Evolutionary conservation across 2,797 vertebrate species (phyloP).

Genomic region (Salarias fasciatus): DNA sequence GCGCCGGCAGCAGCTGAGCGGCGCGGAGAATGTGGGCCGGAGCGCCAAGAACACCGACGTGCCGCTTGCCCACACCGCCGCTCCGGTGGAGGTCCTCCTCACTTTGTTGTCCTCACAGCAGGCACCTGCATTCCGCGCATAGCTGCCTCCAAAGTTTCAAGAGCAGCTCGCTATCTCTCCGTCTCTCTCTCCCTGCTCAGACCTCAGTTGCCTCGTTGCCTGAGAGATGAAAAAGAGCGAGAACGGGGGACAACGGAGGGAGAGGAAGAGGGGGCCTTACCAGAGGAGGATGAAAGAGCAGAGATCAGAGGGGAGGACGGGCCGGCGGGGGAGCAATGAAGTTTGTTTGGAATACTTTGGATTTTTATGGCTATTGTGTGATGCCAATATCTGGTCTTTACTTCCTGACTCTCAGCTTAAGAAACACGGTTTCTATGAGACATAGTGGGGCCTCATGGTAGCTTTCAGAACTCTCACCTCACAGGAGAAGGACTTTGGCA

Average conservation of each 20-base stretch:
- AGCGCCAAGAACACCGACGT: conserved; percentile 25
- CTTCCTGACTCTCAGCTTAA: not conserved
- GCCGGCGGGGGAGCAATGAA: conserved; percentile 64
- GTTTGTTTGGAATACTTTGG: conserved; percentile 72
- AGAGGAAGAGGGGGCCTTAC: conserved; percentile 54
- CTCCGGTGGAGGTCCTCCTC: conserved; percentile 71
- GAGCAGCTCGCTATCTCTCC: conserved; percentile 64
- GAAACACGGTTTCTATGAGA: too few relatives aligned
- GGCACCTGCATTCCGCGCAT: conserved; percentile 81
- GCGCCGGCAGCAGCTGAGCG: conserved; percentile 29
- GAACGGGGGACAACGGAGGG: conserved; percentile 65
- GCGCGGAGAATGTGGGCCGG: conserved; percentile 37
- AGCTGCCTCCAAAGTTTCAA: conserved; percentile 74
- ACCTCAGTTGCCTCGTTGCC: conserved; percentile 74
- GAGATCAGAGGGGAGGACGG: conserved; percentile 68
- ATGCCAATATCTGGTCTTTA: conserved; percentile 50
- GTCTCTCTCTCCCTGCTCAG: conserved; percentile 49
- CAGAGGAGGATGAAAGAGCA: conserved; percentile 67
- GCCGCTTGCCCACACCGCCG: conserved; percentile 57
- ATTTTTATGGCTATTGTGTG: conserved; percentile 61
- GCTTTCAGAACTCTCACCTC: too few relatives aligned
- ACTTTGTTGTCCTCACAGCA: conserved; percentile 78
- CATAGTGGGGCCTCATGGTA: too few relatives aligned
- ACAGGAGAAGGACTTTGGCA: too few relatives aligned
- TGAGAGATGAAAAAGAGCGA: conserved; percentile 73